Evolutionary conservation across 2,797 vertebrate species (phyloP).

Genomic region (Phoxinus dragarum): DNA sequence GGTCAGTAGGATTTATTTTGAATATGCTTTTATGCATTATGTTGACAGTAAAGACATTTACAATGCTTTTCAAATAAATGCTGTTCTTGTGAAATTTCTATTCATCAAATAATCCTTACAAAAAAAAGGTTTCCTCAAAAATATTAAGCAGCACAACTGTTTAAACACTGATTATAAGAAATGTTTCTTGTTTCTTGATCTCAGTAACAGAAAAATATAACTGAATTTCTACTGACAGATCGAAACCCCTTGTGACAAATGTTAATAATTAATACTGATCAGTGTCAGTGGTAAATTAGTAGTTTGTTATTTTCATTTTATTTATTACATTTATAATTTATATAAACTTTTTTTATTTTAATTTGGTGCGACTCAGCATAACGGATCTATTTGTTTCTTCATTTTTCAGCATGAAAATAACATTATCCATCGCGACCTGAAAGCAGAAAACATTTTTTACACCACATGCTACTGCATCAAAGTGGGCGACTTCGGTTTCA

Average conservation of each 20-base stretch:
- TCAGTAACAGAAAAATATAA: too few species aligned
- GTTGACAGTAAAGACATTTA: neutral
- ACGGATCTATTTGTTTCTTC: neutral
- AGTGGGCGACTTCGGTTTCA: slow-evolving; percentile 84
- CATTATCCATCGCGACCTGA: slow-evolving; percentile 83
- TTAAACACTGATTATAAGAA: neutral
- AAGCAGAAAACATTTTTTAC: slow-evolving; percentile 83
- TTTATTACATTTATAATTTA: neutral
- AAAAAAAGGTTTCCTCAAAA: neutral
- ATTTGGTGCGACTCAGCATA: neutral
- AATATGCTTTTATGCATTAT: neutral
- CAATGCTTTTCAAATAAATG: neutral
- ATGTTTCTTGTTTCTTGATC: neutral
- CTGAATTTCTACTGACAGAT: neutral
- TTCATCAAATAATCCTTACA: neutral
- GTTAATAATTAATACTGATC: neutral
- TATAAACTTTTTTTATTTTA: neutral
- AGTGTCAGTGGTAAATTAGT: neutral
- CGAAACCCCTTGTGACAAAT: neutral
- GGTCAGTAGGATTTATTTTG: neutral
- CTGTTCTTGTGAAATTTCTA: too few species aligned
- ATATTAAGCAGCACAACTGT: neutral
- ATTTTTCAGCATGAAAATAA: slow-evolving; percentile 78
- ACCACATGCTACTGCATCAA: slow-evolving; percentile 81
- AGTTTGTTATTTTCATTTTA: neutral